Base-by-base conservation (phyloP, 2,113 vertebrate species). In the Neolamprologus caudopunctatus region DNA sequence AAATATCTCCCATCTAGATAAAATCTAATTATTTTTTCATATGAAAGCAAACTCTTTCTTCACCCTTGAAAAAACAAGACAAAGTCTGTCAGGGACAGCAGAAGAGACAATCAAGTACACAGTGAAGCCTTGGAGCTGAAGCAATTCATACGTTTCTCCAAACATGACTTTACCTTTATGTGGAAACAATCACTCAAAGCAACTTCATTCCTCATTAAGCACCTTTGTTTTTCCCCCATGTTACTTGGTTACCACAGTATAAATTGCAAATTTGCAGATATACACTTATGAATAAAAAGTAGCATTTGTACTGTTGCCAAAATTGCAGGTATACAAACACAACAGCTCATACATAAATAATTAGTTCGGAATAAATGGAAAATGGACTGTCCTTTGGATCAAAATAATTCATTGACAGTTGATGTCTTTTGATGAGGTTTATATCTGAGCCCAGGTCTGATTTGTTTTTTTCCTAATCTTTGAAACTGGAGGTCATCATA, bases 311-410 rank as follows among this genome's bases (percentile, higher is more conserved):
- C 78, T 40, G 35, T 7, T 82, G 80, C 82, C 89, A 81, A 33
- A 80, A 84, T 10, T 84, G 83, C 85, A 91, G 58, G 55, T 89
- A 81, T 57, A 24, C 35, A 87, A 87, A 85, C 63, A 87, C 19
- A 50, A 58, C 53, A 68, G 47, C 66, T 84, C 88, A 88, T 42
- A 35, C 84, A 88, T 87, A 71, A 90, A 82, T 61, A 63, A 75
- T 85, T 71, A 57, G 73, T 35, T 53, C 33, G 54, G 55, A 86
- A 86, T 26, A 53, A n/a, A 40, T 40, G 19, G 33, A 37, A 68
- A 68, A 21, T 37, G 19, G 3, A 21, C 63, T 68, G 63, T 66
- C 10, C 31, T 66, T 66, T 66, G 17, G 31, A 37, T 66, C 17
- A 8, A 37, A 66, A 66, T 66, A 37, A 66, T 35, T 37, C 61